Evolutionary conservation across 2,113 vertebrate genomes (phyloP).

Genomic region (Phrynocephalus versicolor): DNA sequence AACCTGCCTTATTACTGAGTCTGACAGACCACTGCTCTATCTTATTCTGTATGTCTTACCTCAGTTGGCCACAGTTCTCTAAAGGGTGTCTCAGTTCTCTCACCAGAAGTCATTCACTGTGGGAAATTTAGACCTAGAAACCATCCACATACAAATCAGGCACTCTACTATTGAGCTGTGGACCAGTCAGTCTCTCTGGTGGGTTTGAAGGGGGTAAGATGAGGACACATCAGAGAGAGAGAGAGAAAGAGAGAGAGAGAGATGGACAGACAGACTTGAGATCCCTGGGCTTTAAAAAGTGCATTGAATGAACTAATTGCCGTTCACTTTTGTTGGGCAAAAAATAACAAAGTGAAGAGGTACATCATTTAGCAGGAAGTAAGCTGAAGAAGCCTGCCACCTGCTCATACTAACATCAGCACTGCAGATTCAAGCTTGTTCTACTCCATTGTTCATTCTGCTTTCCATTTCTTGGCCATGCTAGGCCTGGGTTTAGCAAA

Average conservation of each 20-base stretch:
- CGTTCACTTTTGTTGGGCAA: background rate
- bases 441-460: background rate
- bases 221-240: no score
- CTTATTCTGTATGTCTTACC: background rate
- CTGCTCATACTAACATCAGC: background rate
- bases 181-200: background rate
- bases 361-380: background rate
- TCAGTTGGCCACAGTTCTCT: background rate
- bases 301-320: background rate
- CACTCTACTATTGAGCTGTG: background rate
- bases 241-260: no score
- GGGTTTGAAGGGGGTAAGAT: no score
- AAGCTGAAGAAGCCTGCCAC: background rate
- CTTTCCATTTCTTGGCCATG: background rate
- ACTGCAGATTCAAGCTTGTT: background rate
- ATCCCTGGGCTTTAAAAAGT: background rate
- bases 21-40: background rate
- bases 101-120: no score
- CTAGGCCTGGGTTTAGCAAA: background rate
- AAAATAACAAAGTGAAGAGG: background rate
- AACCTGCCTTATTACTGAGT: background rate
- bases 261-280: no score
- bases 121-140: background rate
- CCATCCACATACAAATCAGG: background rate
- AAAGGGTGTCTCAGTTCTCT: background rate